phyloP scores from a whole-genome alignment of 2,113 vertebrate species.

The Seriola rivoliana region DNA sequence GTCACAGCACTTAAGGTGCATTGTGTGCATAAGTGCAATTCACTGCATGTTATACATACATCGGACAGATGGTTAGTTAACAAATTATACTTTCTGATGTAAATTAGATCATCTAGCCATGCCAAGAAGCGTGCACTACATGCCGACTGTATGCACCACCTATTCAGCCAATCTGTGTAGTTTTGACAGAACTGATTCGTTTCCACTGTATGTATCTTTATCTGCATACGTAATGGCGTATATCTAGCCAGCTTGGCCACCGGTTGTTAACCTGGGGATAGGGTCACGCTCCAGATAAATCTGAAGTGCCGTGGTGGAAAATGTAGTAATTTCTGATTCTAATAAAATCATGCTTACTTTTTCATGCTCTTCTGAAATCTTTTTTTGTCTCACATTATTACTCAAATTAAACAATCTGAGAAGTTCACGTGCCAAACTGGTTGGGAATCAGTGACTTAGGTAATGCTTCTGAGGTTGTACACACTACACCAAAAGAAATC shows the following conservation, averaged over 20 bases:
- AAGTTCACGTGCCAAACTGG: neutral
- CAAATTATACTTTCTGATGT: neutral
- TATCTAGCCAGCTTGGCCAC: too few species aligned
- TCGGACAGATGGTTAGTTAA: neutral
- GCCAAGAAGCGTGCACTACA: neutral
- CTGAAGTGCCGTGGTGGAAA: too few species aligned
- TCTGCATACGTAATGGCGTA: neutral
- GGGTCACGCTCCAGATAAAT: too few species aligned
- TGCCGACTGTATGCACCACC: neutral
- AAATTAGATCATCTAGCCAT: neutral
- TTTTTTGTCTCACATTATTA: neutral
- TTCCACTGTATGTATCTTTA: neutral
- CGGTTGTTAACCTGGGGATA: too few species aligned
- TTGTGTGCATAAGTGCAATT: neutral
- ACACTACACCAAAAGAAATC: neutral
- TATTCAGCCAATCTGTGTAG: neutral
- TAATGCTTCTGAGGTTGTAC: neutral
- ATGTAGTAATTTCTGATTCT: neutral
- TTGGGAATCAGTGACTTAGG: neutral
- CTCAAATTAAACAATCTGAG: neutral
- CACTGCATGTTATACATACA: neutral
- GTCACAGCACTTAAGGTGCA: conserved; percentile 12
- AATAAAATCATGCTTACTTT: neutral
- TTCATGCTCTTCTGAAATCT: neutral
- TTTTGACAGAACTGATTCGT: neutral